Evolutionary conservation across 2,888 invertebrate genomes (phyloP).

Genomic region (Arge pagana): DNA sequence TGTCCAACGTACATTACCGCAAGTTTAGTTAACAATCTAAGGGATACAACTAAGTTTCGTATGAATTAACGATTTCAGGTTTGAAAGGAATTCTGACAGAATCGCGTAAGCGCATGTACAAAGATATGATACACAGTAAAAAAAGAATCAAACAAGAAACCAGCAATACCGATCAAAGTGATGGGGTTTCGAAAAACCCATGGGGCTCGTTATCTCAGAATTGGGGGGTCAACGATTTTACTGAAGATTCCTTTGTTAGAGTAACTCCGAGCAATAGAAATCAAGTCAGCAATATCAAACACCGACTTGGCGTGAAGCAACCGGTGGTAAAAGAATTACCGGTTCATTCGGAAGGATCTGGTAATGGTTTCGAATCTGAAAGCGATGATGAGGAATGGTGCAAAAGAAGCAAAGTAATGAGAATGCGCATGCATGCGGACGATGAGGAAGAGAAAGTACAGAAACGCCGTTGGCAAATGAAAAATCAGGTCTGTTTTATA

Average conservation of each 20-base stretch:
- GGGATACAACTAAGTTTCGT: background rate
- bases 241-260: constrained; percentile 59
- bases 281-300: constrained; percentile 41
- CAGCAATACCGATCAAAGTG: constrained; percentile 23
- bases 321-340: constrained; percentile 11
- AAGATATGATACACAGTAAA: constrained; percentile 38
- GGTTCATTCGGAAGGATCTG: constrained; percentile 37
- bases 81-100: constrained; percentile 59
- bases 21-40: background rate
- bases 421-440: constrained; percentile 90
- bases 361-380: constrained; percentile 51
- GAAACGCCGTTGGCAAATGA: constrained; percentile 45
- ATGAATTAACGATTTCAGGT: constrained; percentile 40
- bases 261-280: constrained; percentile 38
- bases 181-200: constrained; percentile 64
- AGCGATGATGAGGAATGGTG: constrained; percentile 65
- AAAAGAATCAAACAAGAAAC: constrained; percentile 21
- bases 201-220: constrained; percentile 74
- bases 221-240: constrained; percentile 71
- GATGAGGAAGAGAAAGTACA: constrained; percentile 74
- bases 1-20: background rate
- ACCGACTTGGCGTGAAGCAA: constrained; percentile 45
- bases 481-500: constrained; percentile 36
- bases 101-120: constrained; percentile 56
- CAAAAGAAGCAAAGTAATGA: constrained; percentile 67